Evolutionary conservation across 2,888 invertebrate genomes (phyloP).

Genomic region (Schizaphis graminum): DNA sequence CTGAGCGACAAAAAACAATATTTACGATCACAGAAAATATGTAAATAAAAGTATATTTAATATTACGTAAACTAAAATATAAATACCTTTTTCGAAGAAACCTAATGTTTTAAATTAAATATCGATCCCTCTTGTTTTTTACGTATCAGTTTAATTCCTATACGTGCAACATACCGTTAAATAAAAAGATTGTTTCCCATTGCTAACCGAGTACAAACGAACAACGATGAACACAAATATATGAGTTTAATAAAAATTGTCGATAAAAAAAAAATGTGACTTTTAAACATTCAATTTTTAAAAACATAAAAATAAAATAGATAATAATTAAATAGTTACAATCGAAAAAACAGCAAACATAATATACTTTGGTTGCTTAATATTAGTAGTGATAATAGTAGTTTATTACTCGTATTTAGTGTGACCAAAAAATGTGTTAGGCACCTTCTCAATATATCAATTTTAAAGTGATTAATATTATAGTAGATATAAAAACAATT

Average conservation of each 20-base stretch:
- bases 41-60: constrained; percentile 12
- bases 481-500: background rate
- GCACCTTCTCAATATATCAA: background rate
- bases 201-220: background rate
- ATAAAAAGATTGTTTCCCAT: constrained; percentile 24
- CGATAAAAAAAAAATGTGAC: background rate
- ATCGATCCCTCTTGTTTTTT: background rate
- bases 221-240: background rate
- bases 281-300: background rate
- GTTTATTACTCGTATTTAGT: background rate
- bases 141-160: constrained; percentile 20
- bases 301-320: background rate
- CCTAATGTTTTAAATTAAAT: background rate
- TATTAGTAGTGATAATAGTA: background rate
- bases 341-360: background rate
- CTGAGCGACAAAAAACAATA: background rate
- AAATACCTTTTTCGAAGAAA: background rate
- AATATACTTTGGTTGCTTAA: background rate
- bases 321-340: background rate
- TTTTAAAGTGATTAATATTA: background rate
- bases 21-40: background rate
- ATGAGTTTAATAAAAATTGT: background rate
- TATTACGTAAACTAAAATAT: background rate
- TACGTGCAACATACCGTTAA: constrained; percentile 33
- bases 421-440: background rate